Base-by-base conservation (phyloP, 2,113 vertebrate genomes). In the Siphamia tubifer region DNA sequence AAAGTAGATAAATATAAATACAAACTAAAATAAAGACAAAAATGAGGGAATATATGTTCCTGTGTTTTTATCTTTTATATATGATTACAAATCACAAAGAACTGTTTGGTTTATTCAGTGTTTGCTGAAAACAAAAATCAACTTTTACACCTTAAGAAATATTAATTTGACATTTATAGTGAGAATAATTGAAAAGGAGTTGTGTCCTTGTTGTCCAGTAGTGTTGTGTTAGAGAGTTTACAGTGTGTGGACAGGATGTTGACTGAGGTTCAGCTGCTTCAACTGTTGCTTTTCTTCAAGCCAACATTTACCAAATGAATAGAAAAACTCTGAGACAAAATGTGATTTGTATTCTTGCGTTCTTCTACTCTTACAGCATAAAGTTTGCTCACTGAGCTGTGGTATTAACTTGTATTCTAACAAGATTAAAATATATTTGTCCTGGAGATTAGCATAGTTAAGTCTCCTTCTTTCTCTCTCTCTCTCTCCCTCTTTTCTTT, bases 381-480 rank as follows among this genome's bases (percentile, higher is more conserved):
- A 95, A 95, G 94, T 96, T 95, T 94, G 94, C 90, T 93, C 92
- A 91, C 92, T 93, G 94, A 95, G 93, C 94, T 93, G 93, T 83
- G 73, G 95, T 95, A 95, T 98, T 98, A 98, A 96, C 95, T 98
- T 99, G 97, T 98, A 96, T 98, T 96, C 93, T 99, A 99, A 99
- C 95, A 96, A 99, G 97, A 98, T 99, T 98, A 99, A 97, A 99
- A 98, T 97, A 97, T 97, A 98, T 98, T 98, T 98, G 96, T 96
- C 95, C 95, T 95, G 95, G 94, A 97, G 96, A 97, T 99, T 98
- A 99, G 95, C 95, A 95, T 96, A 97, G 92, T 94, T 94, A 95
- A 96, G 93, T 94, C 92, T 89, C 92, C 87, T 92, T 30, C 28
- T 9, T 12, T 13, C 20, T 44, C 21, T 27, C 35, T 16, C n/a